Evolutionary conservation across 2,113 vertebrate species (phyloP).

Genomic region (Murina feae): DNA sequence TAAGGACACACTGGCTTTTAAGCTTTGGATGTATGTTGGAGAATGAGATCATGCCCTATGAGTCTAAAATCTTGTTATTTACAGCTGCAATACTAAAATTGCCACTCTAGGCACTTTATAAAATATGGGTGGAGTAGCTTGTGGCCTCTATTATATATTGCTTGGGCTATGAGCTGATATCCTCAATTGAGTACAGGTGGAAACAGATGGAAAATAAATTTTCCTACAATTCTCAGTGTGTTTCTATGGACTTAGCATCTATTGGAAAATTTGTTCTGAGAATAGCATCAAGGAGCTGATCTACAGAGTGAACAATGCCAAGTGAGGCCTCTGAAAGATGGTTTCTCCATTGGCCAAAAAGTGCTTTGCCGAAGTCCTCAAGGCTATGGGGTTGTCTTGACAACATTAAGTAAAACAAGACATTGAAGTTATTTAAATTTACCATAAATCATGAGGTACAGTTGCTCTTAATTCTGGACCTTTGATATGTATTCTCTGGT

Average conservation of each 20-base stretch:
- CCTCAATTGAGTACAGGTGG: slow-evolving; percentile 59
- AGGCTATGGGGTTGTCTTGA: slow-evolving; percentile 57
- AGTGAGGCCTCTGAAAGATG: slow-evolving; percentile 52
- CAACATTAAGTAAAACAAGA: slow-evolving; percentile 66
- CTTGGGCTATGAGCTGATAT: slow-evolving; percentile 31
- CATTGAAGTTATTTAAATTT: slow-evolving; percentile 63
- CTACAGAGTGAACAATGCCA: slow-evolving; percentile 47
- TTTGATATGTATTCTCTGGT: neutral
- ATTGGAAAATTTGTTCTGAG: slow-evolving; percentile 68
- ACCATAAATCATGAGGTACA: slow-evolving; percentile 46
- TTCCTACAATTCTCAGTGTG: slow-evolving; percentile 45
- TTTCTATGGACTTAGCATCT: slow-evolving; percentile 71
- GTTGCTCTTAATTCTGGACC: neutral
- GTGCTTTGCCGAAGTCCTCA: slow-evolving; percentile 60
- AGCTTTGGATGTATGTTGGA: slow-evolving; percentile 41
- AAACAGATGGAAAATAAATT: slow-evolving; percentile 67
- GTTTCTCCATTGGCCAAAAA: slow-evolving; percentile 53
- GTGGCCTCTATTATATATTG: slow-evolving; percentile 40
- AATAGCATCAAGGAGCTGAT: slow-evolving; percentile 63
- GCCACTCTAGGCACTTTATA: slow-evolving; percentile 28
- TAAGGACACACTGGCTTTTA: slow-evolving; percentile 26
- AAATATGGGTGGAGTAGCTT: slow-evolving; percentile 29
- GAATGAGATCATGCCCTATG: slow-evolving; percentile 45
- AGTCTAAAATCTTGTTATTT: slow-evolving; percentile 56
- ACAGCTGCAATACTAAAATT: slow-evolving; percentile 52